Percentiles rank a stretch among this genome's conserved stretches.
Conservation (phyloP, 2,797 vertebrate genomes). For the Labroides dimidiatus region DNA sequence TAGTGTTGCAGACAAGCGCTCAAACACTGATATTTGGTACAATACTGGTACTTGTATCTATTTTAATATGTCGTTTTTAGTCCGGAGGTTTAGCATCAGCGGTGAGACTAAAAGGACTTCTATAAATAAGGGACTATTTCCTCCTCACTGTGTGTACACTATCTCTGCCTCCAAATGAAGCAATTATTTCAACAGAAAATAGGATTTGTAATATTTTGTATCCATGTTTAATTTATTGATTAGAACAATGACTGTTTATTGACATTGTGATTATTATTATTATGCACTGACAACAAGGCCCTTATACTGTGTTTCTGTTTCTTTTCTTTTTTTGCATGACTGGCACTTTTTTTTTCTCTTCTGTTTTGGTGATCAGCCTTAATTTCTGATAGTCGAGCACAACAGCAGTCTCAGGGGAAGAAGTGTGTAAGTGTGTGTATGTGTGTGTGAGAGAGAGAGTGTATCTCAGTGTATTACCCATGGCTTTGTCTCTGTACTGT, state of each 20-base stretch:
- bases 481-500: constrained; percentile 65
- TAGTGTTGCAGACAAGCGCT: constrained; percentile 39
- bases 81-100: constrained; percentile 61
- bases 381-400: constrained; percentile 86
- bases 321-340: constrained; percentile 66
- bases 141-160: constrained; percentile 79
- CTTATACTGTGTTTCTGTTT: constrained; percentile 80
- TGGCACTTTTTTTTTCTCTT: constrained; percentile 65
- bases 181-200: constrained; percentile 63
- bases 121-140: constrained; percentile 61
- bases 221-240: constrained; percentile 73
- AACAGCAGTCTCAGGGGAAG: constrained; percentile 86
- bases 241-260: constrained; percentile 72
- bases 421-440: constrained; percentile 38
- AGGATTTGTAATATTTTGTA: constrained; percentile 73
- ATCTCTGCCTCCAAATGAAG: constrained; percentile 75
- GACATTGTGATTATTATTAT: constrained; percentile 76
- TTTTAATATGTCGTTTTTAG: constrained; percentile 66
- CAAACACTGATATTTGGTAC: constrained; percentile 64
- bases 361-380: constrained; percentile 83
- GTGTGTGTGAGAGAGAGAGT: constrained; percentile 15
- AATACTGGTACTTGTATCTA: constrained; percentile 62
- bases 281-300: constrained; percentile 81
- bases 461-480: constrained; percentile 53
- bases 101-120: constrained; percentile 50